These are phyloP conservation scores for Rhombomys opimus DNA, from an alignment of 2,113 vertebrate genomes.

Conservation along the genomic window DNA sequence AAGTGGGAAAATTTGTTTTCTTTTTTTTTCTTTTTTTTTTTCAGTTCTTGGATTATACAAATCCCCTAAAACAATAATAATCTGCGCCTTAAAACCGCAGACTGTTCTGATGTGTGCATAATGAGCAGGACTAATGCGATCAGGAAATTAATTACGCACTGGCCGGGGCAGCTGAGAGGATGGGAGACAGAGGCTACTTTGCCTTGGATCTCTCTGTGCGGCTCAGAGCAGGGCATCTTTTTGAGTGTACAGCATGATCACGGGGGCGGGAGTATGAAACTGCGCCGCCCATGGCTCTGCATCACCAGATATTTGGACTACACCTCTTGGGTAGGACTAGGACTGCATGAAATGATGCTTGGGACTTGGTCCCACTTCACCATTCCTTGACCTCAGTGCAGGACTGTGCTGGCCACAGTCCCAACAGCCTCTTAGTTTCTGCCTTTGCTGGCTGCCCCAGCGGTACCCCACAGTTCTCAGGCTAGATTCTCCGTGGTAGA, in stretches of 20 bases:
- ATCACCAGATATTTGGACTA: background rate
- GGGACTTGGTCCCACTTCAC: background rate
- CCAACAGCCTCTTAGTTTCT: background rate
- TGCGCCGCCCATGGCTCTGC: background rate
- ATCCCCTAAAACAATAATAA: conserved; percentile 63
- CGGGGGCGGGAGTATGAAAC: too few species aligned
- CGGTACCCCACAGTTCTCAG: background rate
- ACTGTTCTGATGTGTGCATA: background rate
- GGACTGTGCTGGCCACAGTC: too few species aligned
- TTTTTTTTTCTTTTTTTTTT: conserved; percentile 44
- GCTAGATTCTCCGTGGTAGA: background rate
- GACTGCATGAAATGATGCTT: background rate
- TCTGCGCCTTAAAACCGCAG: conserved; percentile 45
- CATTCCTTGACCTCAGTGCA: background rate
- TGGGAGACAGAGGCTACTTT: background rate
- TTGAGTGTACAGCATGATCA: background rate
- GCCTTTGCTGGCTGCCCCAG: background rate
- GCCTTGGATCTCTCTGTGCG: background rate
- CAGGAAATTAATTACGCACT: conserved; percentile 21
- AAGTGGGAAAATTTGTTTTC: background rate
- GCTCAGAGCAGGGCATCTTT: background rate
- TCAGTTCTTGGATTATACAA: conserved; percentile 51
- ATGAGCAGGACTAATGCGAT: conserved; percentile 40
- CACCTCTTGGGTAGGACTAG: background rate
- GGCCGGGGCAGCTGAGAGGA: background rate